Evolutionary conservation across 1,140 invertebrate species (phyloP), one percentile per base, ranked within the genome.

Genomic region (Atta colombica): DNA sequence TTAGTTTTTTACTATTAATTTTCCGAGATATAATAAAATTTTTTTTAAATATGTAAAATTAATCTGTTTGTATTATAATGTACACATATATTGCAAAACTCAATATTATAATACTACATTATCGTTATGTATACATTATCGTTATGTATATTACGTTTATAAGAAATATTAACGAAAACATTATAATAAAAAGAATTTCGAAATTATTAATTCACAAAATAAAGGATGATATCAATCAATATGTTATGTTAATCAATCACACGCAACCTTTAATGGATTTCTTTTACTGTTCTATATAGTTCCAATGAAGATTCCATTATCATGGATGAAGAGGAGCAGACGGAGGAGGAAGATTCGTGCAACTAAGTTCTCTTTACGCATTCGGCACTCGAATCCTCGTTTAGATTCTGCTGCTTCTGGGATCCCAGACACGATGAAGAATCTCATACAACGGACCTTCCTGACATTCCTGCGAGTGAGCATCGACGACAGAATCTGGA

Each of bases 401-500:
- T 84, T 74, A 61, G 68, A 74, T 61, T 74, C 8, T 12, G 8
- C 39, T 10, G 39, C 39, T 10, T 45, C 55, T 84, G 55, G 35
- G 80, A 35, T 49, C 45, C 4, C 39, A 61, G 53, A 3, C 75
- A 51, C 14, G 72, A 35, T 31, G 88, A 89, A 53, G 60, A 89
- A 82, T 90, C 58, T 60, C 51, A 55, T 61, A 77, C 87, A 78
- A 82, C 63, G 72, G 65, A 75, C 80, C 71, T 65, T 80, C 55
- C 72, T 87, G 21, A 74, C 72, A 91, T 91, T 90, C 90, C 87
- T 80, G 53, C 53, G 85, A 81, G 39, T 53, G 66, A 80, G 77
- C 49, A 60, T 51, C 86, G 49, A 77, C 61, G 66, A 88, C 86
- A 88, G 82, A 90, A 90, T 89, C 85, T 55, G 87, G 77, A 88